Evolutionary conservation across 2,113 vertebrate species (phyloP).

Genomic region (Orientallactaga bullata): DNA sequence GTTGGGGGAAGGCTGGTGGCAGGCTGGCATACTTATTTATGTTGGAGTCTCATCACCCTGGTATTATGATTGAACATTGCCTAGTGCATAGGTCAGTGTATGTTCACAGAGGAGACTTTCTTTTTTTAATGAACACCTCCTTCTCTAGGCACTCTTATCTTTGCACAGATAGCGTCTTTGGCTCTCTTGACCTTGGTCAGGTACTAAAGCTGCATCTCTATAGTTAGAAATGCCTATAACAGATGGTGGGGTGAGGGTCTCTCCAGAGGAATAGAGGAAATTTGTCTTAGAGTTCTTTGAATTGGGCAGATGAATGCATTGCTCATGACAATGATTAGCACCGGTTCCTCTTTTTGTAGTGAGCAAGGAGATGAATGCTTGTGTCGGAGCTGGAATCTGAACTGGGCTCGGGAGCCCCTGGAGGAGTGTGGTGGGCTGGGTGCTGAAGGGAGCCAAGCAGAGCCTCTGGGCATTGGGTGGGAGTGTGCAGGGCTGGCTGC

Average conservation of each 20-base stretch:
- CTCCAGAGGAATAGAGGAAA: neutral
- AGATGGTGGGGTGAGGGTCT: neutral
- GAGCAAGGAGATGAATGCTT: neutral
- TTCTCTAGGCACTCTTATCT: neutral
- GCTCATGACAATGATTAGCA: neutral
- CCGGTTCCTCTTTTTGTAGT: neutral
- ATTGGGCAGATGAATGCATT: neutral
- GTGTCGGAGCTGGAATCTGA: neutral
- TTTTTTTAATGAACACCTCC: neutral
- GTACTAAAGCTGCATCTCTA: neutral
- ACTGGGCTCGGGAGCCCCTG: neutral
- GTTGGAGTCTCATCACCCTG: neutral
- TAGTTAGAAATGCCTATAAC: neutral
- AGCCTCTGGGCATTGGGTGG: neutral
- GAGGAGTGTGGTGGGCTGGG: neutral
- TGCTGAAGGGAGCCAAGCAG: neutral
- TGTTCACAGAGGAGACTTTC: neutral
- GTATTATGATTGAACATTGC: neutral
- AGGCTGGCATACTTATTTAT: neutral
- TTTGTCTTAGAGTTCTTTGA: neutral
- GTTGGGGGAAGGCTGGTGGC: neutral
- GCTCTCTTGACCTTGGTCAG: neutral
- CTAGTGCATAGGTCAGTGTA: neutral
- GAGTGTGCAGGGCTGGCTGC: too few relatives aligned
- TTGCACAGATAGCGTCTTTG: neutral